phyloP scores from a whole-genome alignment of 2,797 vertebrate genomes.

The Protosalanx chinensis region DNA sequence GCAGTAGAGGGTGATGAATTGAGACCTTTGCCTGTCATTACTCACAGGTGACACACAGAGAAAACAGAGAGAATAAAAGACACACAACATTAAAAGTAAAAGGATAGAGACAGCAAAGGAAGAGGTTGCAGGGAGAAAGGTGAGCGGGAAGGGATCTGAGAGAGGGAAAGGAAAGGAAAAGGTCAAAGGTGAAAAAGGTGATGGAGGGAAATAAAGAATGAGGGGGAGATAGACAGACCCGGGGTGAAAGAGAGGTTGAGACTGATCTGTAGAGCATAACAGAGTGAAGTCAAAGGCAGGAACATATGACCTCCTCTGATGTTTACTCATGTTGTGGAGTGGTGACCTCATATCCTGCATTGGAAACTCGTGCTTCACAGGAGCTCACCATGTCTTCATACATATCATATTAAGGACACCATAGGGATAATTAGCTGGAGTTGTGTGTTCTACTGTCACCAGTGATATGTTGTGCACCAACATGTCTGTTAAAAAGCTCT shows the following conservation, averaged over 20 bases:
- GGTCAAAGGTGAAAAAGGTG: not conserved
- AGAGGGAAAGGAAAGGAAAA: constrained; percentile 5
- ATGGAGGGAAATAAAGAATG: not conserved
- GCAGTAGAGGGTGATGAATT: constrained; percentile 74
- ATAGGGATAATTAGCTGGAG: constrained; percentile 59
- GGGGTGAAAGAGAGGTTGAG: not conserved
- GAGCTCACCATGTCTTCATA: constrained; percentile 26
- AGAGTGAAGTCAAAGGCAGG: constrained; percentile 1
- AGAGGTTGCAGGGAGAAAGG: constrained; percentile 1
- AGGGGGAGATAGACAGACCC: not conserved
- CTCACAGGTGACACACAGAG: constrained; percentile 74
- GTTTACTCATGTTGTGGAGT: constrained; percentile 29
- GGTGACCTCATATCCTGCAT: constrained; percentile 37
- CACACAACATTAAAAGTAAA: constrained; percentile 3
- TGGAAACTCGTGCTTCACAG: constrained; percentile 27
- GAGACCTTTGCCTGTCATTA: constrained; percentile 64
- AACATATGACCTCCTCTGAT: constrained; percentile 6
- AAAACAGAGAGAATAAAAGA: constrained; percentile 27
- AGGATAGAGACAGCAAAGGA: not conserved
- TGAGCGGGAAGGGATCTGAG: not conserved
- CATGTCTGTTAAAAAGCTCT: constrained; percentile 63
- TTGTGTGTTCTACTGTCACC: constrained; percentile 40
- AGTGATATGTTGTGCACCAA: constrained; percentile 47
- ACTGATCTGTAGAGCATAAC: not conserved
- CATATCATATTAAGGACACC: constrained; percentile 52